Evolutionary conservation across 2,113 vertebrate genomes (phyloP), one percentile per base, ranked within the genome.

Genomic region (Lepidothrix coronata): DNA sequence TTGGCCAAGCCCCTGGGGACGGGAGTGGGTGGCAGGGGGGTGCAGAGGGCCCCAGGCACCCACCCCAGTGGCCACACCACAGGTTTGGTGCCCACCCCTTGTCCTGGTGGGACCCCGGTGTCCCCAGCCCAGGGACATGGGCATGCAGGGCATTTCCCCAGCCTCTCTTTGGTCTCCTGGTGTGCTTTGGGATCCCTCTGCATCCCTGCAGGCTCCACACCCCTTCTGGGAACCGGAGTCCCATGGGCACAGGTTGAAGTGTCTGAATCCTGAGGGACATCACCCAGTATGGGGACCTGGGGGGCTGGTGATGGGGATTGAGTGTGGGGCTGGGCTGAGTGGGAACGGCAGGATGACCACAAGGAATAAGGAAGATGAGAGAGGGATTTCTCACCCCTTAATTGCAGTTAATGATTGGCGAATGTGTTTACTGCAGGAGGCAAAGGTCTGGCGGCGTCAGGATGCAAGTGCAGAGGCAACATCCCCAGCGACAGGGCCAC

Each of bases 381-480:
- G 35, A 77, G 9, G 25, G 33, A 59, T 77, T 71, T 93, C 72
- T 95, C 91, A 89, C 48, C 6, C 59, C 15, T 71, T 95, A 86
- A 93, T 96, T 95, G 79, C 72, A 63, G 96, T 97, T 97, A 97
- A 97, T 97, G 80, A 95, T 97, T 97, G 79, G 93, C 71, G 48
- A 86, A 84, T 2, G 0, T 55, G 24, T 63, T 93, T 95, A 81
- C 79, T 39, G 31, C 80, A 95, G 94, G 94, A 95, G 94, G 57
- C 96, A 97, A 97, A 97, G 96, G 73, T 96, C 96, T 35, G 51
- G 19, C 1, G 7, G 25, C 59, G 68, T n/a, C 91, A 92, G 63
- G 35, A 92, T 44, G 83, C 2, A 0, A 92, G 46, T 0, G 1
- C 76, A 59, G 83, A 59, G 63, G 79, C 79, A 92, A 79, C 86